Evolutionary conservation across 2,113 vertebrate species (phyloP).

Genomic region (Eublepharis macularius): DNA sequence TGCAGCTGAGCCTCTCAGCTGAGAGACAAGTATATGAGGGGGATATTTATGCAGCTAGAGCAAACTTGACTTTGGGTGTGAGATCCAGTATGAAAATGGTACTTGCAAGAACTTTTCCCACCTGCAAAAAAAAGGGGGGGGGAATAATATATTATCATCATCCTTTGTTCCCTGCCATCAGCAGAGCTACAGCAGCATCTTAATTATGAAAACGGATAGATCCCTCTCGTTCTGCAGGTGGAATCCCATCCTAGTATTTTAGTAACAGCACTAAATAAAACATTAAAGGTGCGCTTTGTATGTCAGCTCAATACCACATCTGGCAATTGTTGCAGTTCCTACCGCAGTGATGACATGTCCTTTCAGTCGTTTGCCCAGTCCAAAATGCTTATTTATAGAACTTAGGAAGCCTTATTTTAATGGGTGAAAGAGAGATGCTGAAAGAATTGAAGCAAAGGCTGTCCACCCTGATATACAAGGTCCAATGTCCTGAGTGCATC

Average conservation of each 20-base stretch:
- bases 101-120: background rate
- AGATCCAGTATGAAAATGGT: conserved; percentile 19
- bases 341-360: background rate
- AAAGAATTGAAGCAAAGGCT: no score
- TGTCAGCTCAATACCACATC: background rate
- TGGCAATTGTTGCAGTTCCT: background rate
- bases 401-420: no score
- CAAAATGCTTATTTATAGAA: background rate
- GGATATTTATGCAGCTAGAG: conserved; percentile 10
- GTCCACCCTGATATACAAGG: background rate
- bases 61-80: background rate
- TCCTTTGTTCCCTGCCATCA: background rate
- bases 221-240: background rate
- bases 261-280: no score
- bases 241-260: background rate
- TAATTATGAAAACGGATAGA: background rate
- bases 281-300: background rate
- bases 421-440: no score
- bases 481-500: background rate
- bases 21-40: accelerated
- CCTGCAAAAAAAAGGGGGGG: no score
- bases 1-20: conserved; percentile 9
- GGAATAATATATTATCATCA: background rate
- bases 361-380: background rate
- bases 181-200: background rate